phyloP scores from a whole-genome alignment of 2,888 invertebrate genomes.

The Cacoxenus indagator region DNA sequence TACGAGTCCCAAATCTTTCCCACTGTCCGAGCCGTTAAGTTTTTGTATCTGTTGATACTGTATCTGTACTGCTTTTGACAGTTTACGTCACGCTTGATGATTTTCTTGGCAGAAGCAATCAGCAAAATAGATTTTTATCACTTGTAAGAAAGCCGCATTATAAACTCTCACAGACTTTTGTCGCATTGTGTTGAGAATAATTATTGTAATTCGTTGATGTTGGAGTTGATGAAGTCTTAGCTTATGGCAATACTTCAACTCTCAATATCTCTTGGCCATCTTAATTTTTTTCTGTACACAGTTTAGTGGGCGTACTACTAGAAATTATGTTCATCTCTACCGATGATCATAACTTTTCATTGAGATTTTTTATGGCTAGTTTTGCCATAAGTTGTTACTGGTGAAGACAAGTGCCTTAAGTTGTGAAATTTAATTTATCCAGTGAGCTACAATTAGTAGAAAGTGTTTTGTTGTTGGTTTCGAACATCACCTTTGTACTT shows the following conservation, averaged over 20 bases:
- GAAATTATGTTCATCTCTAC: constrained; percentile 1
- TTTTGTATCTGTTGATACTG: constrained; percentile 39
- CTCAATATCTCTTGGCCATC: no score
- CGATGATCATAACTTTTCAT: neutral
- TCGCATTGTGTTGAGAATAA: neutral
- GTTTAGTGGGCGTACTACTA: constrained; percentile 7
- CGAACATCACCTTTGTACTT: neutral
- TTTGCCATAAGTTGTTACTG: constrained; percentile 1
- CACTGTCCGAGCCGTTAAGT: constrained; percentile 51
- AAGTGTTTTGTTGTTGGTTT: neutral
- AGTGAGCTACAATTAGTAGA: constrained; percentile 12
- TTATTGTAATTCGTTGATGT: neutral
- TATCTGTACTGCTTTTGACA: constrained; percentile 51
- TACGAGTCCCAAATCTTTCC: constrained; percentile 46
- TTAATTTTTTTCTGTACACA: neutral
- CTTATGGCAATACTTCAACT: neutral
- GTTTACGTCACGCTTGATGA: constrained; percentile 49
- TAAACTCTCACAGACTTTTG: constrained; percentile 2
- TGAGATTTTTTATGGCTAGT: neutral
- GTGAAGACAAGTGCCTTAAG: neutral
- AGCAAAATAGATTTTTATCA: constrained; percentile 13
- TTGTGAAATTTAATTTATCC: constrained; percentile 6
- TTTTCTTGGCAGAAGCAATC: constrained; percentile 35
- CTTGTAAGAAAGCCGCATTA: neutral
- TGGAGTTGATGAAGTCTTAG: neutral